phyloP scores from a whole-genome alignment of 2,888 invertebrate genomes.

The Acanthosepion lycidas region DNA sequence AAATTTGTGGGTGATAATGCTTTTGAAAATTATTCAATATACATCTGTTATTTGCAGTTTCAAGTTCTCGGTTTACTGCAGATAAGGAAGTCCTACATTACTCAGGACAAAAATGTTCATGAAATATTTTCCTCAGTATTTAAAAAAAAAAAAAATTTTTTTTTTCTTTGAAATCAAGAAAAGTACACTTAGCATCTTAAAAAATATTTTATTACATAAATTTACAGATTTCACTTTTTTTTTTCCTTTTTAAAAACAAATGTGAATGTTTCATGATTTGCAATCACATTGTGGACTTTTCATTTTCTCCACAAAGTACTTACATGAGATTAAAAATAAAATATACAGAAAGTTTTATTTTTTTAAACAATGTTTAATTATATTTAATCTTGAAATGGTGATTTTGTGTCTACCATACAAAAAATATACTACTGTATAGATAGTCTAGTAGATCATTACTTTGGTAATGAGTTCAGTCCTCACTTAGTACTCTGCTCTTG shows the following conservation, averaged over 20 bases:
- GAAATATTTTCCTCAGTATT: no score
- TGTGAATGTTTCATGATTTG: neutral
- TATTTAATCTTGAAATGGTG: neutral
- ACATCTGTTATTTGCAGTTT: no score
- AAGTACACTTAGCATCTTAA: neutral
- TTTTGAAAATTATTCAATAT: no score
- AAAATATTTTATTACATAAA: constrained; percentile 33
- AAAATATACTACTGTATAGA: no score
- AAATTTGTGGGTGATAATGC: no score
- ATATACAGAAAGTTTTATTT: neutral
- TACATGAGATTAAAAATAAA: neutral
- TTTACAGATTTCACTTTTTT: neutral
- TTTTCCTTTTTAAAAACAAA: neutral
- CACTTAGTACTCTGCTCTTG: neutral
- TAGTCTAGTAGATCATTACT: no score
- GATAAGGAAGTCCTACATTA: no score
- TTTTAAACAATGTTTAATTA: neutral
- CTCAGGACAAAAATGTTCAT: no score
- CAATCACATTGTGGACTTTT: neutral
- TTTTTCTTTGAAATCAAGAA: neutral
- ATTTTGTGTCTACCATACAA: neutral
- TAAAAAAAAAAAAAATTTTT: neutral
- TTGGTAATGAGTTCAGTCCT: no score
- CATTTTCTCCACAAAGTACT: neutral
- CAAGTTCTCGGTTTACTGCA: no score